Percentiles rank a stretch among this genome's conserved stretches.
Evolutionary conservation across 2,113 vertebrate genomes (phyloP).

Genomic region (Dendropsophus ebraccatus): DNA sequence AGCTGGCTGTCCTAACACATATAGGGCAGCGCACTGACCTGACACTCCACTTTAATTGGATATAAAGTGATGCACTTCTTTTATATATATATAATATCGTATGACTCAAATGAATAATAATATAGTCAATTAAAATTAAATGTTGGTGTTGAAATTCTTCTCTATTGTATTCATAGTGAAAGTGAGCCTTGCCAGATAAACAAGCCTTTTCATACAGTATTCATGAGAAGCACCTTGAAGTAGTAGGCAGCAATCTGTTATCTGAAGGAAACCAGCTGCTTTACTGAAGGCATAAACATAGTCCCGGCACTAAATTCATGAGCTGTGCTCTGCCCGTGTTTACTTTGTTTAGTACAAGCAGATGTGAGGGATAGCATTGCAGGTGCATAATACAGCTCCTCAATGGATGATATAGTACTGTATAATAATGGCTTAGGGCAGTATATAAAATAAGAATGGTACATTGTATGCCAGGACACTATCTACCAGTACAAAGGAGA

Average conservation of each 20-base stretch:
- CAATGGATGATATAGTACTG: neutral
- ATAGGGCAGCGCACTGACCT: no score
- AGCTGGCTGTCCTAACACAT: no score
- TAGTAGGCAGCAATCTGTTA: conserved; percentile 27
- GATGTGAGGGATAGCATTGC: conserved; percentile 33
- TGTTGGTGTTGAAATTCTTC: neutral
- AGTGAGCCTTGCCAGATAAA: neutral
- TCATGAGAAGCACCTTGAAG: conserved; percentile 16
- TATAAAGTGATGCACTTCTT: no score
- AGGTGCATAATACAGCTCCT: neutral
- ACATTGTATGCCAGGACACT: neutral
- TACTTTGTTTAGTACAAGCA: conserved; percentile 38
- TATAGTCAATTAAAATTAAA: neutral
- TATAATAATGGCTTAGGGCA: conserved; percentile 8
- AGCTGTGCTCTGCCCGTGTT: neutral
- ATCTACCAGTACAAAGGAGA: neutral
- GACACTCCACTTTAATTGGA: no score
- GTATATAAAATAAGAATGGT: neutral
- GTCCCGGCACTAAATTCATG: neutral
- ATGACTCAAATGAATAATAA: neutral
- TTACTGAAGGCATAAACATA: conserved; percentile 33
- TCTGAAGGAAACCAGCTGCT: conserved; percentile 10
- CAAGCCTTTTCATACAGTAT: neutral
- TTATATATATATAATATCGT: neutral
- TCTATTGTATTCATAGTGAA: neutral